A percentile compares a stretch with the other conserved stretches of the same genome.
phyloP scores from a whole-genome alignment of 2,113 vertebrate genomes.

The Eclectus roratus region DNA sequence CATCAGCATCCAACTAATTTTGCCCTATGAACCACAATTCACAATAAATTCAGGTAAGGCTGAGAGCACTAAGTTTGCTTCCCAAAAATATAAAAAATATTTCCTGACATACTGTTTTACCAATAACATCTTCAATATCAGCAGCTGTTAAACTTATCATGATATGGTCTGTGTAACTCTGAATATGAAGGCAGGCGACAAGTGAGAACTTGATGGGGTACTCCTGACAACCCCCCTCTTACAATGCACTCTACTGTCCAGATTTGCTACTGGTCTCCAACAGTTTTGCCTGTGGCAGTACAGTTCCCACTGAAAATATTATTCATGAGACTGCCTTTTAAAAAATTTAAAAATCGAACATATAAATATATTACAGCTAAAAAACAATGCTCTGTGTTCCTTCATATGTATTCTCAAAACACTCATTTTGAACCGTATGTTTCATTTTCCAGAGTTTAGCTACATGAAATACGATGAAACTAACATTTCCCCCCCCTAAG shows the following conservation, averaged over 20 bases:
- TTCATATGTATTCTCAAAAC: background rate
- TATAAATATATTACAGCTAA: background rate
- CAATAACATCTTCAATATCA: background rate
- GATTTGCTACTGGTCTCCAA: background rate
- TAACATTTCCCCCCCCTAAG: conserved; percentile 43
- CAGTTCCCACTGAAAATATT: background rate
- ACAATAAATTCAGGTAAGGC: background rate
- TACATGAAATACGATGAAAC: background rate
- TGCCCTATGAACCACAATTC: background rate
- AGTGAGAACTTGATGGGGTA: background rate
- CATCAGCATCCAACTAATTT: background rate
- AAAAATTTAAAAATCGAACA: background rate
- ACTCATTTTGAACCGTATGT: background rate
- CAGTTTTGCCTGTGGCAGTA: background rate
- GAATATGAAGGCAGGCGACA: background rate
- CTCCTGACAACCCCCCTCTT: accelerated
- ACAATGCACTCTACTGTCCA: background rate
- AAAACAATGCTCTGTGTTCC: background rate
- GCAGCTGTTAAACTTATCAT: background rate
- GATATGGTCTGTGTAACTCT: accelerated
- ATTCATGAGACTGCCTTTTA: background rate
- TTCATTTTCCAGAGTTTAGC: conserved; percentile 4
- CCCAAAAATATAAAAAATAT: background rate
- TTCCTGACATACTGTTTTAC: background rate
- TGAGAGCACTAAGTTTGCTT: background rate